phyloP scores from a whole-genome alignment of 1,140 invertebrate genomes.

The Neuroterus valhalla region DNA sequence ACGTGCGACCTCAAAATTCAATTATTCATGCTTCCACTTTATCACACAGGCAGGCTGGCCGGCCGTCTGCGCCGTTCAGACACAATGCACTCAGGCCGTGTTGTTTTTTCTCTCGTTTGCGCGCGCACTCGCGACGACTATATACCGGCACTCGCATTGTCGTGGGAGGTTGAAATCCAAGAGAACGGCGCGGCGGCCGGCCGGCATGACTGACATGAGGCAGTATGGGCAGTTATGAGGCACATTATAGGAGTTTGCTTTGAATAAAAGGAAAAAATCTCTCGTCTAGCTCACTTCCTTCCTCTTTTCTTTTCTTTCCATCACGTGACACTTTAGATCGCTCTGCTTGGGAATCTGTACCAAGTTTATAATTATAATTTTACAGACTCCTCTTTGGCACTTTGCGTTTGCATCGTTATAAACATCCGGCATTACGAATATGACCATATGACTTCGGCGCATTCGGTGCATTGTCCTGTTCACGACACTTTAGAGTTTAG shows the following conservation, averaged over 20 bases:
- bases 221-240: constrained; percentile 10
- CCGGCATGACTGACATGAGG: too few species aligned
- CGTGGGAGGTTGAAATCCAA: constrained; percentile 68
- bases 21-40: constrained; percentile 56
- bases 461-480: too few species aligned
- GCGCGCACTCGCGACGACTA: constrained; percentile 41
- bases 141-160: constrained; percentile 60
- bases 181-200: too few species aligned
- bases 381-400: background rate
- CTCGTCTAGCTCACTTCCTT: constrained; percentile 58
- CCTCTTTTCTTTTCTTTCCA: constrained; percentile 49
- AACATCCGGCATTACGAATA: constrained; percentile 17
- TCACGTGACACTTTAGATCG: constrained; percentile 52
- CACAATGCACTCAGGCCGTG: constrained; percentile 64
- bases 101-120: constrained; percentile 49
- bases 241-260: constrained; percentile 54
- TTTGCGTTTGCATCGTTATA: constrained; percentile 5
- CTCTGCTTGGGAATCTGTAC: constrained; percentile 19
- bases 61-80: constrained; percentile 55
- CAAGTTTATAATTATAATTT: background rate
- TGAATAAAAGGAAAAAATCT: constrained; percentile 50
- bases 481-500: too few species aligned
- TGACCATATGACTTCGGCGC: too few species aligned
- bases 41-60: constrained; percentile 54
- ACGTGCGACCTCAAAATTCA: constrained; percentile 49